Evolutionary conservation across 2,113 vertebrate genomes (phyloP).

Genomic region (Mixornis gularis): DNA sequence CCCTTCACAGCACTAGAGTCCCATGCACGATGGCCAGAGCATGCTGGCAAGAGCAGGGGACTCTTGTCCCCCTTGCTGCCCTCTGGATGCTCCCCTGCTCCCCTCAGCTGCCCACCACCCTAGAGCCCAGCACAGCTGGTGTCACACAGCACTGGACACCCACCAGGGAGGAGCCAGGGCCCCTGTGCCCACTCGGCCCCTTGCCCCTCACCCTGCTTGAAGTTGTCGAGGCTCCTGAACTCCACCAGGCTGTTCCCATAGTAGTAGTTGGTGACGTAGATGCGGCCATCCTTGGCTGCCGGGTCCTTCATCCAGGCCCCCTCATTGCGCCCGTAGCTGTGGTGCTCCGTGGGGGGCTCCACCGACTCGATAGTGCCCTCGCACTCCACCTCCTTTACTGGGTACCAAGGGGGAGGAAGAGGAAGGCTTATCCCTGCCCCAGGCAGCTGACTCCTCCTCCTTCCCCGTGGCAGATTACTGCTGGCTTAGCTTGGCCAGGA

Average conservation of each 20-base stretch:
- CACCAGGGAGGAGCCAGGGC: neutral
- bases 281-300: slow-evolving; percentile 82
- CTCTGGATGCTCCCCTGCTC: neutral
- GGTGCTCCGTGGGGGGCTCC: slow-evolving; percentile 83
- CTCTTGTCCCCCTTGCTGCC: neutral
- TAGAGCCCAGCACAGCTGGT: neutral
- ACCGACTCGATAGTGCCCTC: slow-evolving; percentile 88
- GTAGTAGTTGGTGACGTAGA: slow-evolving; percentile 97
- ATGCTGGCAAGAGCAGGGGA: neutral
- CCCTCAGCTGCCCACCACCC: neutral
- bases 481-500: neutral
- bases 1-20: neutral
- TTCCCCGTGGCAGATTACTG: neutral
- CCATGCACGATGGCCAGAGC: fast-evolving
- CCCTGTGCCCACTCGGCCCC: fast-evolving
- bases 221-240: slow-evolving; percentile 93
- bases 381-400: slow-evolving; percentile 82
- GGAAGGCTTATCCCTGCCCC: neutral
- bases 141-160: neutral
- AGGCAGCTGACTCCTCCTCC: neutral
- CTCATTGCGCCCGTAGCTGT: slow-evolving; percentile 94
- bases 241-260: slow-evolving; percentile 95
- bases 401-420: neutral
- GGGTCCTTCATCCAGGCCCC: slow-evolving; percentile 99
- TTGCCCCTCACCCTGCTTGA: slow-evolving; percentile 86